These are phyloP conservation scores for Tenthredo livida DNA, from an alignment of 2,888 invertebrate genomes.

Conservation along the genomic window DNA sequence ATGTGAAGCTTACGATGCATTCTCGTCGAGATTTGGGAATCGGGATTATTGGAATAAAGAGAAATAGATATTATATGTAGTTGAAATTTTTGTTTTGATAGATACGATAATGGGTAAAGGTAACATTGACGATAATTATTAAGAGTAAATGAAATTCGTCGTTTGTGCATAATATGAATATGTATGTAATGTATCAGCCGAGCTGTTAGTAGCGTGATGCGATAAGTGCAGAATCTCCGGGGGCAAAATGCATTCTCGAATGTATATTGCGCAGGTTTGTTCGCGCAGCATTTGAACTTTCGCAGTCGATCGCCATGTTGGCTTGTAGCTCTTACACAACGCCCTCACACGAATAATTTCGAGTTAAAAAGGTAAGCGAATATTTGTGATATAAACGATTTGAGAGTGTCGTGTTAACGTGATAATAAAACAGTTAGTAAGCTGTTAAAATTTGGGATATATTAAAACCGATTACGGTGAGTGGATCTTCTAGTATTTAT, in stretches of 20 bases:
- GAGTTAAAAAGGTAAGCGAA: conserved; percentile 77
- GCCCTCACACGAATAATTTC: conserved; percentile 81
- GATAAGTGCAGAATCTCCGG: conserved; percentile 38
- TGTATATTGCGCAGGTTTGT: conserved; percentile 65
- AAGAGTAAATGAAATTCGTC: not conserved
- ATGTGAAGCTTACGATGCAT: not conserved
- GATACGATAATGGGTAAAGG: not conserved
- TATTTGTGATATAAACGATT: conserved; percentile 60
- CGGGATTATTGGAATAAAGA: not conserved
- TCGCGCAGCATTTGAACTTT: conserved; percentile 73
- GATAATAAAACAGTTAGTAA: conserved; percentile 54
- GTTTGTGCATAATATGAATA: too few relatives aligned
- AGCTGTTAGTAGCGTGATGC: not conserved
- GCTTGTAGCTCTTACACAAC: conserved; percentile 79
- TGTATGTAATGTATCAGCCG: too few relatives aligned
- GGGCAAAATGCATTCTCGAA: conserved; percentile 43
- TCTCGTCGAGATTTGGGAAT: not conserved
- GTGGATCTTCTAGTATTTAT: conserved; percentile 40
- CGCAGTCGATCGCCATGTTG: conserved; percentile 75
- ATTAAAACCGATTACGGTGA: conserved; percentile 50
- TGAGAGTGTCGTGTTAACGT: conserved; percentile 15
- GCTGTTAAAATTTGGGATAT: conserved; percentile 13
- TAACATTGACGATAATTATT: not conserved
- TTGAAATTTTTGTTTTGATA: not conserved
- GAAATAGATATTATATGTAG: too few relatives aligned